Conservation (phyloP, 2,113 vertebrate genomes). For the Chloropsis hardwickii region DNA sequence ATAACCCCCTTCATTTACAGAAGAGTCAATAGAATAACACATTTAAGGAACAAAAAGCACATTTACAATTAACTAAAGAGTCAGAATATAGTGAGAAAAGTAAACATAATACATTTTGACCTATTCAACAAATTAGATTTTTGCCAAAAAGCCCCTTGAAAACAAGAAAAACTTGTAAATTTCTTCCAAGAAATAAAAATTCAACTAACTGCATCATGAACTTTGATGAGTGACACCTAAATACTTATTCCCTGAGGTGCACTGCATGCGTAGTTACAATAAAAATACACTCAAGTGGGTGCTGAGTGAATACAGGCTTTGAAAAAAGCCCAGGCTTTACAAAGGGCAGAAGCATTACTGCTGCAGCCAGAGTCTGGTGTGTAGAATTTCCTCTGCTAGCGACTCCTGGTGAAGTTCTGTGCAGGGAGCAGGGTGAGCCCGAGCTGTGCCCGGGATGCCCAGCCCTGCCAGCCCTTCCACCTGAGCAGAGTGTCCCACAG, state of each 20-base stretch:
- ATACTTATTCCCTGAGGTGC: background rate
- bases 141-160: background rate
- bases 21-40: background rate
- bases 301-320: background rate
- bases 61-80: background rate
- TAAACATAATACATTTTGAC: background rate
- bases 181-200: constrained; percentile 5
- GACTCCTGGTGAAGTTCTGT: background rate
- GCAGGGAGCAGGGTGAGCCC: background rate
- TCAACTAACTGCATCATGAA: background rate
- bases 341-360: background rate
- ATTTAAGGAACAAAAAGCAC: background rate
- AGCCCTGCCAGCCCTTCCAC: background rate
- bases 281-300: background rate
- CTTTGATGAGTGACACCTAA: background rate
- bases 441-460: background rate
- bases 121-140: background rate
- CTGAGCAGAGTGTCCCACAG: background rate
- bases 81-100: background rate
- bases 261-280: background rate
- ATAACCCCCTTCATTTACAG: background rate
- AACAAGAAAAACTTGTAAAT: background rate
- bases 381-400: background rate
- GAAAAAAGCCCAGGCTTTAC: background rate
- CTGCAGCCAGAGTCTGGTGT: background rate